A percentile compares a stretch with the other conserved stretches of the same genome.
phyloP scores from a whole-genome alignment of 2,888 invertebrate species.

The Neoaliturus tenellus region DNA sequence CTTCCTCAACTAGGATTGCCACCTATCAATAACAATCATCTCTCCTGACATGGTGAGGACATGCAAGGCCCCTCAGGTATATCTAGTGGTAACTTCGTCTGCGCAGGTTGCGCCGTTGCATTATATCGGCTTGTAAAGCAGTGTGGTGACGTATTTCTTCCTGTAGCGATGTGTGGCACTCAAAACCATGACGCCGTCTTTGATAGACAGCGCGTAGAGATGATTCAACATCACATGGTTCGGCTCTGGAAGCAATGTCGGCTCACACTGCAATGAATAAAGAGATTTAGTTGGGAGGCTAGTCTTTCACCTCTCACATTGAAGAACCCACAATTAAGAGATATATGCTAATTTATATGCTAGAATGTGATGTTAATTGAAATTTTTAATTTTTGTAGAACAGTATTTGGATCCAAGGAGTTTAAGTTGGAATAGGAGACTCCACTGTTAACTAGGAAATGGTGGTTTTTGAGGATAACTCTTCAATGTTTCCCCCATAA shows the following conservation, averaged over 20 bases:
- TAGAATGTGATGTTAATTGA: too few relatives aligned
- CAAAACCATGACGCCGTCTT: conserved; percentile 99
- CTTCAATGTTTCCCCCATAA: too few relatives aligned
- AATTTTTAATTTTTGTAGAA: too few relatives aligned
- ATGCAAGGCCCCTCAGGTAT: not conserved
- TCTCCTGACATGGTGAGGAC: too few relatives aligned
- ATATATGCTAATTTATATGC: too few relatives aligned
- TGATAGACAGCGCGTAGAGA: conserved; percentile 98
- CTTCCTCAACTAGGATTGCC: not conserved
- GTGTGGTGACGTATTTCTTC: conserved; percentile 99
- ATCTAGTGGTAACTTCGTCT: not conserved
- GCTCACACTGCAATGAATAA: conserved; percentile 98
- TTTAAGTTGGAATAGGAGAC: too few relatives aligned
- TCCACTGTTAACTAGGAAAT: too few relatives aligned
- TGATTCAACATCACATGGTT: conserved; percentile 99
- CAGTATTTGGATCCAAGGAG: too few relatives aligned
- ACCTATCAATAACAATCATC: not conserved
- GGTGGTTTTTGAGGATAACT: too few relatives aligned
- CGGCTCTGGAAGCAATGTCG: conserved; percentile 98
- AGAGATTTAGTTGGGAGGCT: too few relatives aligned
- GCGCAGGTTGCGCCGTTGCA: not conserved
- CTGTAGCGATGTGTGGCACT: conserved; percentile 99
- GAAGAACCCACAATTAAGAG: too few relatives aligned
- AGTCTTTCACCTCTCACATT: too few relatives aligned
- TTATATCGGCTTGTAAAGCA: conserved; percentile 98